Percentiles rank a stretch among this genome's conserved stretches.
These are phyloP conservation scores for Argya squamiceps DNA, from an alignment of 2,797 vertebrate species.

Conservation along the genomic window DNA sequence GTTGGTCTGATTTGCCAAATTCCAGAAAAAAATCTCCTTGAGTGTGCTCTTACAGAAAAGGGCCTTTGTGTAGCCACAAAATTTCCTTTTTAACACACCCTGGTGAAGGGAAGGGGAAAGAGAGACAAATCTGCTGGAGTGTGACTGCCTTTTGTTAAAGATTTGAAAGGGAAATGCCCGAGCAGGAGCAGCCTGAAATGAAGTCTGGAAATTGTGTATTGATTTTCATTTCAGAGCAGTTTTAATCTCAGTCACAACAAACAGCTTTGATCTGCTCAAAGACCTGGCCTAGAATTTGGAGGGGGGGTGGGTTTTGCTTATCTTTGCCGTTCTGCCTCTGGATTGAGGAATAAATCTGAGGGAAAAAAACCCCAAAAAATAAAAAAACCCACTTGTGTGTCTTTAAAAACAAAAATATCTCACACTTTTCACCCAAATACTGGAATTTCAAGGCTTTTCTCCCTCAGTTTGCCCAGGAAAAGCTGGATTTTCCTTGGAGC, in stretches of 20 bases:
- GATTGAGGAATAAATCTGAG: not conserved
- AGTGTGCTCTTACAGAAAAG: not conserved
- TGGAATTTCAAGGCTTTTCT: not conserved
- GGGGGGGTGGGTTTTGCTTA: not conserved
- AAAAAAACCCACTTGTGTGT: no score
- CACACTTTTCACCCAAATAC: not conserved
- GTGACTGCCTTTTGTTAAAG: not conserved
- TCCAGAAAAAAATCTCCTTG: not conserved
- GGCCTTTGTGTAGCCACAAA: not conserved
- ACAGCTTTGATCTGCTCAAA: not conserved
- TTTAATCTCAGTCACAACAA: not conserved
- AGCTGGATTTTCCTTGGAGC: not conserved
- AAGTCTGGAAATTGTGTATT: not conserved
- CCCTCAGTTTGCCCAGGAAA: not conserved
- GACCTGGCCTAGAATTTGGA: not conserved
- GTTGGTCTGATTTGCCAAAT: not conserved
- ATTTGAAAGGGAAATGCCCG: not conserved
- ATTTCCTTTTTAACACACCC: not conserved
- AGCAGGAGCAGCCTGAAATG: not conserved
- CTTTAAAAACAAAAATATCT: not conserved
- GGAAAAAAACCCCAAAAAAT: no score
- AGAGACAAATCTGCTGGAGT: not conserved
- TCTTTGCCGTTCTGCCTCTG: not conserved
- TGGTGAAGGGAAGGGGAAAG: not conserved
- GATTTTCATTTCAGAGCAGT: constrained; percentile 2